Base-by-base conservation (phyloP, 35 echinoderm and acorn worm genomes). In the Holothuria glaberrima region DNA sequence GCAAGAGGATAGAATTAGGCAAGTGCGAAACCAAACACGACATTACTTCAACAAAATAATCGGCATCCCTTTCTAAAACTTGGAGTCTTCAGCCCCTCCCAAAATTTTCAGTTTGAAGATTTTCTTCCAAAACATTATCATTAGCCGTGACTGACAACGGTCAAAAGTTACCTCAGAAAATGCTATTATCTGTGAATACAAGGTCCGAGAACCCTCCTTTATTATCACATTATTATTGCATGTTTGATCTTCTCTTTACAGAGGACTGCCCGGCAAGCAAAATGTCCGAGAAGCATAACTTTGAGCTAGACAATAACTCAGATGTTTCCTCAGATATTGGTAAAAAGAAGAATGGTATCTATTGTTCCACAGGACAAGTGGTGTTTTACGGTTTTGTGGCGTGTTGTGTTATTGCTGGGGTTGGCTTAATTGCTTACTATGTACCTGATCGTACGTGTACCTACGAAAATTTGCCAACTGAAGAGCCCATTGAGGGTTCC, bases 371-470 rank as follows among this genome's bases (percentile, higher is more conserved):
- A 2, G 95, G 85, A 13, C 89, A 86, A 3, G 52, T 97, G 9
- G 26, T 94, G 24, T 93, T 95, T 31, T 87, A 82, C 7, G 91
- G 85, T 20, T 70, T 99, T 41, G 65, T 90, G 9, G 88, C 82
- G 0, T 90, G 88, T 24, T 65, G 71, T 50, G 41, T 95, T 1
- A 93, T 95, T 21, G 88, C 93, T n/a, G 93, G 82, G 30, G 91
- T 91, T 28, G 97, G 93, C 19, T 61, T 94, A 10, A 80, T 94
- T 27, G 73, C 91, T 27, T 99, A 86, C 65, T 99, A 99, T 73
- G 90, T 95, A 27, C 97, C 97, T 19, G 91, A 91, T 54, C 70
- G 93, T 24, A 65, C 82, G n/a, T 90, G 88, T 30, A 9, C 24
- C 6, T 25, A 34, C 19, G 77, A 86, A n/a, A 20, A 2, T 28